Evolutionary conservation across 2,113 vertebrate genomes (phyloP).

Genomic region (Protomyctophum bolini): DNA sequence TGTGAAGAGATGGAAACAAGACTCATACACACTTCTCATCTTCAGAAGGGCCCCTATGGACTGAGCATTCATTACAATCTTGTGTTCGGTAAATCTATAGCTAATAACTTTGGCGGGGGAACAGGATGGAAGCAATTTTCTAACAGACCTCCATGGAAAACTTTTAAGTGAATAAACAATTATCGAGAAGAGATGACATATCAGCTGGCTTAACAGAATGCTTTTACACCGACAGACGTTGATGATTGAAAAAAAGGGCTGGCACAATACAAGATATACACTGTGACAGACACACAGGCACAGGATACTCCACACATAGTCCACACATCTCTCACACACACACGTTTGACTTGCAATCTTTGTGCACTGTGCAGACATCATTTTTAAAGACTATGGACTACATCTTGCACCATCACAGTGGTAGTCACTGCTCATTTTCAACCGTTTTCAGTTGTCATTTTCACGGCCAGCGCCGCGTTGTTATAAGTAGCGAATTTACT

Average conservation of each 20-base stretch:
- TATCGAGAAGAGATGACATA: constrained; percentile 6
- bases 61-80: constrained; percentile 39
- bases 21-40: constrained; percentile 18
- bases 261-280: neutral
- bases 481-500: too few species aligned
- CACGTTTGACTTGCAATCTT: neutral
- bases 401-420: too few species aligned
- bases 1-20: constrained; percentile 12
- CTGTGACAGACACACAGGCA: too few species aligned
- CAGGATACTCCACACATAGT: neutral
- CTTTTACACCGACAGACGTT: neutral
- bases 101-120: constrained; percentile 31
- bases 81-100: constrained; percentile 30
- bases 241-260: neutral
- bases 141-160: constrained; percentile 6
- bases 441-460: too few species aligned
- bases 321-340: neutral
- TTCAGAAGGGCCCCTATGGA: constrained; percentile 18
- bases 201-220: neutral
- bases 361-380: too few species aligned
- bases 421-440: too few species aligned
- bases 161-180: neutral
- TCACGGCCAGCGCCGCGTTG: too few species aligned
- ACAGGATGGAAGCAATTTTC: constrained; percentile 19
- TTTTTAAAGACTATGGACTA: too few species aligned